These are phyloP conservation scores for Rapana venosa DNA, from an alignment of 2,888 invertebrate species.

Conservation along the genomic window DNA sequence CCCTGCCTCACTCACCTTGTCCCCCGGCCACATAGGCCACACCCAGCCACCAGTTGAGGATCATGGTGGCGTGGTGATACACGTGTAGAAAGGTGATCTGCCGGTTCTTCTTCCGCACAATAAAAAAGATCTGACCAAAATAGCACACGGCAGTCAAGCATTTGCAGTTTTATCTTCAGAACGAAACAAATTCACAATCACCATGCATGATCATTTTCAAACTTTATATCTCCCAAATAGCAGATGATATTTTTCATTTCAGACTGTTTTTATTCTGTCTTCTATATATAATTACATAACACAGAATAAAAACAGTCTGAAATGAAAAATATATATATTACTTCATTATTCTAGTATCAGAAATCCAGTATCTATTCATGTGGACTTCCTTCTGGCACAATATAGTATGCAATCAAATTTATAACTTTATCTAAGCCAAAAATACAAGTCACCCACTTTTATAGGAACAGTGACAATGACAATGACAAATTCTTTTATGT, in stretches of 20 bases:
- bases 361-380: no score
- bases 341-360: no score
- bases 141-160: neutral
- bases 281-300: no score
- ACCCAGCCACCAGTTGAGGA: conserved; percentile 67
- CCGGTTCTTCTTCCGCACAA: conserved; percentile 63
- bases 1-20: conserved; percentile 41
- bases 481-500: no score
- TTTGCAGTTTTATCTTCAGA: neutral
- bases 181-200: neutral
- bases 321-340: neutral
- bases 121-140: conserved; percentile 61
- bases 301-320: neutral
- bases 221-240: neutral
- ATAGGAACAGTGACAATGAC: no score
- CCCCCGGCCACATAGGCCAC: conserved; percentile 61
- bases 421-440: no score
- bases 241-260: neutral
- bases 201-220: neutral
- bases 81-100: conserved; percentile 68
- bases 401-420: no score
- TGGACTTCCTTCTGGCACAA: no score
- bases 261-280: no score
- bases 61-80: conserved; percentile 71
- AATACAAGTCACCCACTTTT: no score